phyloP scores from a whole-genome alignment of 2,888 invertebrate genomes.

The Trichacis sp. region DNA sequence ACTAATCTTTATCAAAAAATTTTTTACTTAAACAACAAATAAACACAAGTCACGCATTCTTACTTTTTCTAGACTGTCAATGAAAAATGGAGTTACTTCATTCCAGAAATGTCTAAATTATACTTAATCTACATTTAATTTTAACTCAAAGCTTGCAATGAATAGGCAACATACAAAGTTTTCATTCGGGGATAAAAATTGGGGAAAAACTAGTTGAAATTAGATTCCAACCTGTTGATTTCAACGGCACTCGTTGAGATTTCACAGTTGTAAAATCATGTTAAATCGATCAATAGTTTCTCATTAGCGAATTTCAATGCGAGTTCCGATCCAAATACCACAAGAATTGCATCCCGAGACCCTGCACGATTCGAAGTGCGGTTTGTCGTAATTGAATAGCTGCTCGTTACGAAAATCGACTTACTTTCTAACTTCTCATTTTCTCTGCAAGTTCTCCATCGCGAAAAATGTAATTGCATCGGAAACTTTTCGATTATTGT shows the following conservation, averaged over 20 bases:
- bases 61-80: too few relatives aligned
- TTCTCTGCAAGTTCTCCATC: not conserved
- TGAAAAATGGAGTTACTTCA: too few relatives aligned
- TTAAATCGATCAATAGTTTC: constrained; percentile 6
- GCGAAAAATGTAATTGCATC: not conserved
- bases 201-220: not conserved
- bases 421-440: not conserved
- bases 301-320: constrained; percentile 7
- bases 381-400: constrained; percentile 7
- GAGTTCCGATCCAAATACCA: constrained; percentile 6
- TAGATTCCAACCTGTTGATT: not conserved
- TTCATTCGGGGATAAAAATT: too few relatives aligned
- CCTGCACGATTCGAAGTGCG: constrained; percentile 2
- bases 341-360: constrained; percentile 8
- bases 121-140: too few relatives aligned
- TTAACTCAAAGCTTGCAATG: too few relatives aligned
- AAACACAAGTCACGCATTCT: too few relatives aligned
- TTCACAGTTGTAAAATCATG: not conserved
- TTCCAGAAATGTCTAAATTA: too few relatives aligned
- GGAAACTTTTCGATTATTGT: too few relatives aligned
- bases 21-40: too few relatives aligned
- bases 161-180: too few relatives aligned
- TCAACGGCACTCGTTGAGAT: not conserved
- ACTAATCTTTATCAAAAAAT: too few relatives aligned
- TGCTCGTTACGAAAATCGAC: not conserved